Evolutionary conservation across 2,797 vertebrate genomes (phyloP).

Genomic region (Antennarius maculatus): DNA sequence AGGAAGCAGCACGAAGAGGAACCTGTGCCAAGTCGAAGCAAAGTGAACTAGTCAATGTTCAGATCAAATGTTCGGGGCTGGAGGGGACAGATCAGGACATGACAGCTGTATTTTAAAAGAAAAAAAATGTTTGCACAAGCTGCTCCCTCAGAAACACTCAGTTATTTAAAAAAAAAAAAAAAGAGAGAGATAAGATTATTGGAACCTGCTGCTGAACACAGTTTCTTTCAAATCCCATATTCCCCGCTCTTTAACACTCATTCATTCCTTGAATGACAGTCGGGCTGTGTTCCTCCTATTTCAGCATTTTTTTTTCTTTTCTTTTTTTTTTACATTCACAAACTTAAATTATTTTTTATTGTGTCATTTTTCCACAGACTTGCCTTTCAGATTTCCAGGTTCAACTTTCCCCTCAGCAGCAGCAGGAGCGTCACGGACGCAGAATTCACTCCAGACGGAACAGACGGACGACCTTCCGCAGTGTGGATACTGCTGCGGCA

Average conservation of each 20-base stretch:
- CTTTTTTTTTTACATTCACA: not conserved
- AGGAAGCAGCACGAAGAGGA: conserved; percentile 59
- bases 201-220: conserved; percentile 2
- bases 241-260: not conserved
- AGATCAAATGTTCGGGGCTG: conserved; percentile 7
- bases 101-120: not conserved
- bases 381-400: conserved; percentile 55
- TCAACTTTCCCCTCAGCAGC: conserved; percentile 34
- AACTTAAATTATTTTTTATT: not conserved
- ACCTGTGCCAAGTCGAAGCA: conserved; percentile 66
- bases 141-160: conserved; percentile 4
- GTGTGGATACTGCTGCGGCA: conserved; percentile 48
- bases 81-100: not conserved
- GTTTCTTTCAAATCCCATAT: not conserved
- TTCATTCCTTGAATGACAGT: conserved; percentile 9
- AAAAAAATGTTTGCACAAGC: not conserved
- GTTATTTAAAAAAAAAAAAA: not conserved
- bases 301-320: not conserved
- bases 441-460: not conserved
- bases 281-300: conserved; percentile 10
- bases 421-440: conserved; percentile 38
- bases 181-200: not conserved
- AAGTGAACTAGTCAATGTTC: conserved; percentile 14
- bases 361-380: conserved; percentile 33
- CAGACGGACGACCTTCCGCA: conserved; percentile 64